Base-by-base conservation (phyloP, 2,888 invertebrate genomes). In the Gymnocheta viridis region DNA sequence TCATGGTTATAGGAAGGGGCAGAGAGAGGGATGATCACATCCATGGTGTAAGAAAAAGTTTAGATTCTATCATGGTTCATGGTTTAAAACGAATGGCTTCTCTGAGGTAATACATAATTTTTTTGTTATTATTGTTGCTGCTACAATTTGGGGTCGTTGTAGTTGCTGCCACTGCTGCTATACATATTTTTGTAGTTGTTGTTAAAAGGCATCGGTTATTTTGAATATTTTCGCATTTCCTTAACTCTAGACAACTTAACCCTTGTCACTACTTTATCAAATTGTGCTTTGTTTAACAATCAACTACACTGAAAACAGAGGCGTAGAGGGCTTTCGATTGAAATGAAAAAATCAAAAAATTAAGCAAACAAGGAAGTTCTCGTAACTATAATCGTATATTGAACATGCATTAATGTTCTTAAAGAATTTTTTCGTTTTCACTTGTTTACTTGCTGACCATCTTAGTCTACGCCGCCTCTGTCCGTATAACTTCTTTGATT, bases 161-260 rank as follows among this genome's bases (percentile, higher is more conserved):
- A 58, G 22, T 32, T 35, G n/a, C 29, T 51, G 44, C 2, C 27
- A 22, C 32, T 49, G n/a, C 35, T 60, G 29, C 14, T 60, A 2
- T 9, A 38, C 1, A 49, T 32, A 19, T 19, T 51, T 41, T 9
- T 44, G n/a, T 64, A 29, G 51, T 44, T 73, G 29, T 58, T 49
- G 17, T 32, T 67, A 4, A 4, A 60, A 69, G 60, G 58, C 84
- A 64, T 64, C 73, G 72, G 72, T 19, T 80, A 77, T 81, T 84
- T 84, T 73, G 73, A 84, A 81, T 81, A 78, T 84, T 84, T 84
- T 81, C 49, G 77, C 73, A 84, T 84, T 84, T 84, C 73, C 81
- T 77, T 74, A 81, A 78, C 73, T 81, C 64, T 58, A 81, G 81
- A 84, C 81, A 84, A 84, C 77, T 84, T 84, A 84, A 84, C 81